Evolutionary conservation across 2,113 vertebrate species (phyloP).

Genomic region (Litocranius walleri): DNA sequence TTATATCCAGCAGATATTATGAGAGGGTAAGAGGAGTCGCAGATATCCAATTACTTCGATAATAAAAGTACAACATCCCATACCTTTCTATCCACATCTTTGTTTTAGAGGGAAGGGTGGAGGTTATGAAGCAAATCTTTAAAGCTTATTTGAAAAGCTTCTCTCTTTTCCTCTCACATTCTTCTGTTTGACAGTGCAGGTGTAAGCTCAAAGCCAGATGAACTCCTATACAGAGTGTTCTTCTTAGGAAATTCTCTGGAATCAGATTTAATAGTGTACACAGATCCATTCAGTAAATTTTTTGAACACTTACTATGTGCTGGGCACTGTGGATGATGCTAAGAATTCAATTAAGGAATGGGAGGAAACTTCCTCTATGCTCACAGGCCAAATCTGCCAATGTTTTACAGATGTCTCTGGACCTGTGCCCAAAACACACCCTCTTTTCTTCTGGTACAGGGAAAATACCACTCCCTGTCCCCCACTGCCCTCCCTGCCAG

Average conservation of each 20-base stretch:
- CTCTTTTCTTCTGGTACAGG: neutral
- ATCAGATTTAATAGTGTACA: neutral
- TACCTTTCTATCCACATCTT: neutral
- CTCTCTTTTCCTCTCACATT: neutral
- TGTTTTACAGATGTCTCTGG: fast-evolving
- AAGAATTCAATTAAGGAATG: neutral
- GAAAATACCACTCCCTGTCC: neutral
- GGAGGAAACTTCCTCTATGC: neutral
- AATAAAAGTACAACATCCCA: constrained; percentile 32
- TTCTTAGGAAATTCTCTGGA: neutral
- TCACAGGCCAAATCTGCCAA: neutral
- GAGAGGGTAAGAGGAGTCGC: constrained; percentile 50
- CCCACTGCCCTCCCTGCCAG: neutral
- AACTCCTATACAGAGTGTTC: neutral
- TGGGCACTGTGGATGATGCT: neutral
- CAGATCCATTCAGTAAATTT: neutral
- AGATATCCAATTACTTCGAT: constrained; percentile 52
- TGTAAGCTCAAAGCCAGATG: neutral
- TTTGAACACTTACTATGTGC: neutral
- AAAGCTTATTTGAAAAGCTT: constrained; percentile 33
- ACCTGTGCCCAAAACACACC: neutral
- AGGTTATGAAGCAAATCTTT: constrained; percentile 20
- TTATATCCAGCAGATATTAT: constrained; percentile 49
- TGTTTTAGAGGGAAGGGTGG: constrained; percentile 35
- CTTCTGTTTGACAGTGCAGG: neutral